Conservation (phyloP, 1,140 invertebrate species). For the Megalopta genalis region DNA sequence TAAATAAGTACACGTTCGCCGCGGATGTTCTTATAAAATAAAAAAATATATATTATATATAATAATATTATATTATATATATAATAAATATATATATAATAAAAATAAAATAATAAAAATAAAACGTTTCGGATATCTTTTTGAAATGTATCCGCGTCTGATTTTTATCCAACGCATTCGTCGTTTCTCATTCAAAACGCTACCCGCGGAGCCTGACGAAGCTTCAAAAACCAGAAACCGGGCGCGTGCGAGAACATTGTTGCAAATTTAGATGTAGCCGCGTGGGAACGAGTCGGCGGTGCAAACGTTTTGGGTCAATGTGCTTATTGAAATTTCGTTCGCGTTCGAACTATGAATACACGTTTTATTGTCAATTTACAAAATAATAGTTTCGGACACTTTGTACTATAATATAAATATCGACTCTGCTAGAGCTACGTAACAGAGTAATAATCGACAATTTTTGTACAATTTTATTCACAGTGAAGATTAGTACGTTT, state of each 20-base stretch:
- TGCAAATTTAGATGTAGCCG: constrained; percentile 32
- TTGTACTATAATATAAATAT: constrained; percentile 3
- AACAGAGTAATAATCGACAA: not conserved
- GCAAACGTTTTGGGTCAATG: not conserved
- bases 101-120: not conserved
- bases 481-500: not conserved
- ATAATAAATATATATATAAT: too few relatives aligned
- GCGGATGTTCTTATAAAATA: not conserved
- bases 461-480: constrained; percentile 28
- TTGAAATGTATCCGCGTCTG: not conserved
- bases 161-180: not conserved
- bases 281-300: not conserved
- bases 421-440: not conserved
- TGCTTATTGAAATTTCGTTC: not conserved
- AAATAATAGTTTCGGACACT: constrained; percentile 25
- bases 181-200: constrained; percentile 1
- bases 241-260: constrained; percentile 9
- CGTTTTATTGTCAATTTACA: constrained; percentile 37
- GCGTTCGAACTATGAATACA: not conserved
- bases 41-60: too few relatives aligned
- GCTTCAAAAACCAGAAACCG: constrained; percentile 12
- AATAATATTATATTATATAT: too few relatives aligned
- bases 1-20: constrained; percentile 7
- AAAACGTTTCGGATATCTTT: not conserved
- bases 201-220: constrained; percentile 13